These are phyloP conservation scores for Lanius collurio DNA, from an alignment of 2,113 vertebrate species.

Conservation along the genomic window DNA sequence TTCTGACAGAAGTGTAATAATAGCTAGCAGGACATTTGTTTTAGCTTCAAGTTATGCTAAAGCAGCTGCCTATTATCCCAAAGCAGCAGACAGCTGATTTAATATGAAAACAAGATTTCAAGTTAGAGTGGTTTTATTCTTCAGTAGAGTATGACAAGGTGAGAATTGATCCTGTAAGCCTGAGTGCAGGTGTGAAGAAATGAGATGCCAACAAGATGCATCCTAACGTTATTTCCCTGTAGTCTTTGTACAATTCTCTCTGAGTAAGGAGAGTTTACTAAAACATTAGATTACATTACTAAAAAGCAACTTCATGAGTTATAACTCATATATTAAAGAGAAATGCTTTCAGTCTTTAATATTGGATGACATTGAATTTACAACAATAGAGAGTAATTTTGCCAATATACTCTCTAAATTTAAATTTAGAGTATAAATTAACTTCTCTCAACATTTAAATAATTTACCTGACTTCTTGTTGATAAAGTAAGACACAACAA, in stretches of 20 bases:
- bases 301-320: not conserved
- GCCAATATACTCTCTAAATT: not conserved
- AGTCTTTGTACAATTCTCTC: not conserved
- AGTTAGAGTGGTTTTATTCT: slow-evolving; percentile 65
- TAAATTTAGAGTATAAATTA: too few relatives aligned
- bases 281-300: not conserved
- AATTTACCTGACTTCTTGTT: not conserved
- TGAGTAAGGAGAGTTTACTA: not conserved
- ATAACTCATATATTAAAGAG: not conserved
- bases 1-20: slow-evolving; percentile 6
- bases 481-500: not conserved
- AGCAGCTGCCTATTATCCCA: slow-evolving; percentile 69
- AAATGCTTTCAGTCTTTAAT: not conserved
- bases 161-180: slow-evolving; percentile 66
- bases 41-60: slow-evolving; percentile 57
- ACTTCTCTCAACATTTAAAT: not conserved
- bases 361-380: not conserved
- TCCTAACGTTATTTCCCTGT: slow-evolving; percentile 38
- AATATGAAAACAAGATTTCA: slow-evolving; percentile 71
- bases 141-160: slow-evolving; percentile 64
- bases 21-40: slow-evolving; percentile 31
- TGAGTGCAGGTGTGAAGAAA: slow-evolving; percentile 64
- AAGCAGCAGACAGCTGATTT: slow-evolving; percentile 56
- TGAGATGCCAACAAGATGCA: slow-evolving; percentile 57
- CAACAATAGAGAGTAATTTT: not conserved